These are phyloP conservation scores for Cataglyphis livida DNA, from an alignment of 2,888 invertebrate genomes.

Conservation along the genomic window DNA sequence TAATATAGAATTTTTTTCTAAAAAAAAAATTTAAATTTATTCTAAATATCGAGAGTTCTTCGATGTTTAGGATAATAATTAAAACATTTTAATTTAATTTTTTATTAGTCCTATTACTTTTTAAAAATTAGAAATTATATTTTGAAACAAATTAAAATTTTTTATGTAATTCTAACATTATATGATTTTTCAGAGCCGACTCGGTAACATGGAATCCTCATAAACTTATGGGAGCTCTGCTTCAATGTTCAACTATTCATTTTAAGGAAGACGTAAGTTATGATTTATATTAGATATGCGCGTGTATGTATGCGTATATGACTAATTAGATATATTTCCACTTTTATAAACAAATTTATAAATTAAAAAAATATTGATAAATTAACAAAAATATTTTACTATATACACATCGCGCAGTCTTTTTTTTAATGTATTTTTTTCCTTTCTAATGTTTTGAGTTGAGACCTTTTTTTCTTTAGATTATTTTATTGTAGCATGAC, in stretches of 20 bases:
- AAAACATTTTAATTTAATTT: not conserved
- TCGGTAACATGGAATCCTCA: constrained; percentile 99
- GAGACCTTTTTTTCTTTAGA: not conserved
- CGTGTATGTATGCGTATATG: too few relatives aligned
- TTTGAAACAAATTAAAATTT: not conserved
- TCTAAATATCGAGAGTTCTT: not conserved
- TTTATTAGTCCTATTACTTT: not conserved
- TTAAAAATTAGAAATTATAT: not conserved
- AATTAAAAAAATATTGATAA: not conserved
- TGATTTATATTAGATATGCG: not conserved
- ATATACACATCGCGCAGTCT: not conserved
- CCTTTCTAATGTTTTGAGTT: not conserved
- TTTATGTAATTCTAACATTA: constrained; percentile 34
- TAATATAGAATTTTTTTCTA: not conserved
- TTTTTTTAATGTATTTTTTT: not conserved
- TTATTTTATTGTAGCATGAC: not conserved
- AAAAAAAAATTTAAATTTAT: not conserved
- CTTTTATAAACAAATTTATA: not conserved
- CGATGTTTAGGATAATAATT: not conserved
- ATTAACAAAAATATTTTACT: not conserved
- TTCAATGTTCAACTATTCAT: constrained; percentile 99
- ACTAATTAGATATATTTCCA: constrained; percentile 18
- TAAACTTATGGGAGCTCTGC: constrained; percentile 98
- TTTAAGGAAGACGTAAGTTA: constrained; percentile 96
- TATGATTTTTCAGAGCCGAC: constrained; percentile 90